A percentile compares a stretch with the other conserved stretches of the same genome.
Evolutionary conservation across 1,140 invertebrate genomes (phyloP).

Genomic region (Anoplolepis gracilipes): DNA sequence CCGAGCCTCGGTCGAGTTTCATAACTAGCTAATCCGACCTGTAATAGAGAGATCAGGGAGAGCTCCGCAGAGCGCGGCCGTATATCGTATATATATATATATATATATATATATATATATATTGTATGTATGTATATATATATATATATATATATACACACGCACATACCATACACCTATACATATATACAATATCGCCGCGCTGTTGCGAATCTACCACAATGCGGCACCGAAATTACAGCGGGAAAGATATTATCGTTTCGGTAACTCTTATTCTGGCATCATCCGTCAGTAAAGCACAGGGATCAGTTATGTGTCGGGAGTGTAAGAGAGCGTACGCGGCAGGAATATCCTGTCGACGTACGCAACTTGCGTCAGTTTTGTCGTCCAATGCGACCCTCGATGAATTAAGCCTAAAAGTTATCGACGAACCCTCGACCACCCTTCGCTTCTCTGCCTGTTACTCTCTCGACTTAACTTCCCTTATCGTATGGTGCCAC

Average conservation of each 20-base stretch:
- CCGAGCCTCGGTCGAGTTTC: slow-evolving; percentile 78
- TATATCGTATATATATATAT: slow-evolving; percentile 51
- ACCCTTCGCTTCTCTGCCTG: background rate
- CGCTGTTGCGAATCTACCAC: slow-evolving; percentile 18
- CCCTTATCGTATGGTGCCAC: slow-evolving; percentile 51
- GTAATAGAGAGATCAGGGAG: slow-evolving; percentile 83
- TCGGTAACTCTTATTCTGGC: slow-evolving; percentile 43
- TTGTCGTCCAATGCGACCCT: background rate
- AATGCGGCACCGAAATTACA: slow-evolving; percentile 56
- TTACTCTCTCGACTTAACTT: slow-evolving; percentile 57
- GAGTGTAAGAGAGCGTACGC: slow-evolving; percentile 28
- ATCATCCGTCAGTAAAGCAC: slow-evolving; percentile 22
- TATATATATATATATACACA: slow-evolving; percentile 32
- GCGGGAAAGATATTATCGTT: slow-evolving; percentile 37
- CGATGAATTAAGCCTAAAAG: slow-evolving; percentile 39
- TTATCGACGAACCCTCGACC: slow-evolving; percentile 48
- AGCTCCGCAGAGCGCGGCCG: slow-evolving; percentile 64
- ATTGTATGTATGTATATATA: slow-evolving; percentile 13
- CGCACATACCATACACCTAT: too few relatives aligned
- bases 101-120: slow-evolving; percentile 36
- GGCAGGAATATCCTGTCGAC: slow-evolving; percentile 27
- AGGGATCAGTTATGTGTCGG: slow-evolving; percentile 25
- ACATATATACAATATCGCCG: slow-evolving; percentile 6
- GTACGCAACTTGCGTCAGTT: slow-evolving; percentile 20
- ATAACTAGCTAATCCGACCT: slow-evolving; percentile 82